Evolutionary conservation across 2,888 invertebrate genomes (phyloP).

Genomic region (Drosophila neotestacea): DNA sequence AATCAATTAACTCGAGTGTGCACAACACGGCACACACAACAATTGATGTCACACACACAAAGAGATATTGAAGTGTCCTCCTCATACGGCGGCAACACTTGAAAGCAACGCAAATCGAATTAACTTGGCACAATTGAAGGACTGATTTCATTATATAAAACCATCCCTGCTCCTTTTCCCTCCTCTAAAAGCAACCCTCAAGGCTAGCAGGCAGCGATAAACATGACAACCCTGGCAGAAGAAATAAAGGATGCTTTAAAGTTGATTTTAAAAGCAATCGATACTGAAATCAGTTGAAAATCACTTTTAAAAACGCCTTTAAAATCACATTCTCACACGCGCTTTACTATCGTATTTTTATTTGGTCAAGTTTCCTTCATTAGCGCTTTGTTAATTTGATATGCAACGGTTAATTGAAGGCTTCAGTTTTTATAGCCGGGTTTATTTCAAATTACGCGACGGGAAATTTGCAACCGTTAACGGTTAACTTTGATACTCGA

Average conservation of each 20-base stretch:
- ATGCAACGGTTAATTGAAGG: constrained; percentile 7
- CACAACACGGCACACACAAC: constrained; percentile 29
- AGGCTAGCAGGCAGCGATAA: constrained; percentile 13
- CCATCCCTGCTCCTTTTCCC: constrained; percentile 9
- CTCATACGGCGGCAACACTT: constrained; percentile 48
- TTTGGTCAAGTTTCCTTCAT: not conserved
- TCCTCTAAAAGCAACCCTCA: constrained; percentile 1
- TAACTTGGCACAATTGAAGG: constrained; percentile 65
- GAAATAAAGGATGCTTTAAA: constrained; percentile 3
- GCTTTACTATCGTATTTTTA: constrained; percentile 1
- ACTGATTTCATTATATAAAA: constrained; percentile 62
- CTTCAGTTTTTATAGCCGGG: constrained; percentile 6
- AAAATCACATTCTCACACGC: constrained; percentile 16
- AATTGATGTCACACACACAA: constrained; percentile 33
- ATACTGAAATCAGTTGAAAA: not conserved
- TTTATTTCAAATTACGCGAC: constrained; percentile 15
- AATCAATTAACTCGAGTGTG: constrained; percentile 75
- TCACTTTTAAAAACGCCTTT: not conserved
- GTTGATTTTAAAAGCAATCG: not conserved
- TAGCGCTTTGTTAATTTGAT: constrained; percentile 27
- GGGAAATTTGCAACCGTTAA: constrained; percentile 68
- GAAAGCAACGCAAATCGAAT: constrained; percentile 68
- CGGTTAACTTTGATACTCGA: constrained; percentile 74
- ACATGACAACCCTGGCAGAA: constrained; percentile 5
- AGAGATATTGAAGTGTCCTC: not conserved